These are phyloP conservation scores for Beris chalybata DNA, from an alignment of 2,888 invertebrate species.

Conservation along the genomic window DNA sequence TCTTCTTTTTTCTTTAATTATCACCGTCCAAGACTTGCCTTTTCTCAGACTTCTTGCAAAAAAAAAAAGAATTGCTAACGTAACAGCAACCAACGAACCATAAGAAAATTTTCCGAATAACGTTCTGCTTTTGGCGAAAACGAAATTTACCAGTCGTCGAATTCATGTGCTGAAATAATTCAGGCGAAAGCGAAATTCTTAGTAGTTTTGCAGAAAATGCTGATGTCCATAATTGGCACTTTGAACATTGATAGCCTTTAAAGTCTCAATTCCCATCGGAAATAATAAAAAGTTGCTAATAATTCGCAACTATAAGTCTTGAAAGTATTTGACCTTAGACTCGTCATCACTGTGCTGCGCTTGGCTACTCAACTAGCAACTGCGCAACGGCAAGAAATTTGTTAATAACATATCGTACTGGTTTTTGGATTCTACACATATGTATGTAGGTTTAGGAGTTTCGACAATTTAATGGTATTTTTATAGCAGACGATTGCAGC, in stretches of 20 bases:
- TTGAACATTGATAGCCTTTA: no score
- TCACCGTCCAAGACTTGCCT: constrained; percentile 11
- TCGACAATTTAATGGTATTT: no score
- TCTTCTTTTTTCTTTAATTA: constrained; percentile 33
- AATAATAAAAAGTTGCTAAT: constrained; percentile 23
- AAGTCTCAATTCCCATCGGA: neutral
- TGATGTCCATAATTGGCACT: no score
- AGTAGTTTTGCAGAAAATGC: neutral
- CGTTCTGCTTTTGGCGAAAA: constrained; percentile 28
- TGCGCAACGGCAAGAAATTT: constrained; percentile 19
- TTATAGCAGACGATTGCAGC: no score
- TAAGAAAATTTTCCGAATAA: constrained; percentile 8
- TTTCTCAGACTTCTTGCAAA: neutral
- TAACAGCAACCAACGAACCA: constrained; percentile 5
- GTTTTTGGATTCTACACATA: neutral
- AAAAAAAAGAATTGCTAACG: no score
- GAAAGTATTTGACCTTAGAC: constrained; percentile 27
- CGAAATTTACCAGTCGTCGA: neutral
- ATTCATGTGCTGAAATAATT: constrained; percentile 12
- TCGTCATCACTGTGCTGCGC: constrained; percentile 12
- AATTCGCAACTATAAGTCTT: constrained; percentile 5
- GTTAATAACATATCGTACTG: constrained; percentile 7
- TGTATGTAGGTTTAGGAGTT: no score
- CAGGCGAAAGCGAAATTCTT: constrained; percentile 24
- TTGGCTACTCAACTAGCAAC: constrained; percentile 24